Evolutionary conservation across 2,113 vertebrate genomes (phyloP), one percentile per base, ranked within the genome.

Genomic region (Muntiacus reevesi): DNA sequence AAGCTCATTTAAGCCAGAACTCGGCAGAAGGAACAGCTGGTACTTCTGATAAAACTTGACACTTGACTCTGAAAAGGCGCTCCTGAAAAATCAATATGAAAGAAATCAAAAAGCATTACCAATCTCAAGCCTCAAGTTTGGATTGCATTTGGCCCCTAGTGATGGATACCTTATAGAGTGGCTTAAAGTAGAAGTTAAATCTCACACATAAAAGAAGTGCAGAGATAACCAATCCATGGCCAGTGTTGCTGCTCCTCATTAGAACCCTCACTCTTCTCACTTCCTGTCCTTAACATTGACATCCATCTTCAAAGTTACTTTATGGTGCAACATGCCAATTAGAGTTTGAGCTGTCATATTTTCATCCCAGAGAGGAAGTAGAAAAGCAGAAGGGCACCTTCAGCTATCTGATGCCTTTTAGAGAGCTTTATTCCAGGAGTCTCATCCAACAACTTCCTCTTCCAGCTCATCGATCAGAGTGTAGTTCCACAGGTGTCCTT

Each of bases 81-180:
- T 94, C n/a, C 67, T 86, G 43, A 89, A 98, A 98, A 98, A 97
- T 95, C 96, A 95, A 96, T 98, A 78, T 57, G n/a, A 94, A 98
- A 82, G 82, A 94, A 97, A 97, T 92, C 23, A 96, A 94, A 95
- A 62, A 85, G 79, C 59, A 67, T 97, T 96, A 91, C 74, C 57
- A 43, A 84, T 54, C 78, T 97, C 67, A 86, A 71, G 57, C 54
- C 43, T 95, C 83, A 87, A 96, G 71, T 93, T 50, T 87, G 57
- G 81, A 92, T 84, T 95, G 36, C 71, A 52, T 87, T 78, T 91
- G 40, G 45, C 55, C 79, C 9, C 52, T 89, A 12, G 64, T 84
- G 85, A 92, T 74, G 43, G 57, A 96, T 62, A 50, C 36, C 15
- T 79, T 81, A 83, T n/a, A 36, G 9, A 74, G 28, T 52, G 57